phyloP scores from a whole-genome alignment of 2,888 invertebrate species.

The Caenorhabditis japonica region DNA sequence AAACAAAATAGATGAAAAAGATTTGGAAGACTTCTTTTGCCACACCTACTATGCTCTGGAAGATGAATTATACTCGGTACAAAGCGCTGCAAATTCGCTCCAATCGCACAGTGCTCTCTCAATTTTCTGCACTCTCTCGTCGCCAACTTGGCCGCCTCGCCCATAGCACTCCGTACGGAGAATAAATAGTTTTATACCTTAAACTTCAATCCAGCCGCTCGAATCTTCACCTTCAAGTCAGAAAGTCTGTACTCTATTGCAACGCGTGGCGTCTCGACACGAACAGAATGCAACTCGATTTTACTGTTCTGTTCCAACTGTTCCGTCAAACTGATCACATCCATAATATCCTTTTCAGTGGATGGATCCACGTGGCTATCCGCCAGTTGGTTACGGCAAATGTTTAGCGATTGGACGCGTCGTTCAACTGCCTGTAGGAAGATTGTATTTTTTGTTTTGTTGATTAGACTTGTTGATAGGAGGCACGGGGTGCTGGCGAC shows the following conservation, averaged over 20 bases:
- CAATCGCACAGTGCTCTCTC: too few relatives aligned
- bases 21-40: constrained; percentile 64
- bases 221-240: constrained; percentile 66
- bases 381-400: constrained; percentile 41
- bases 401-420: constrained; percentile 37
- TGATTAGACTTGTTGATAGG: too few relatives aligned
- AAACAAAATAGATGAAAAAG: constrained; percentile 69
- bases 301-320: constrained; percentile 65
- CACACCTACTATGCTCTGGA: constrained; percentile 57
- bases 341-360: constrained; percentile 50
- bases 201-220: constrained; percentile 52
- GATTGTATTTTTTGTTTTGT: too few relatives aligned
- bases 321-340: constrained; percentile 61
- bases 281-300: constrained; percentile 70
- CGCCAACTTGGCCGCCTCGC: too few relatives aligned
- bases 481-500: too few relatives aligned
- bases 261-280: constrained; percentile 65
- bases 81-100: background rate
- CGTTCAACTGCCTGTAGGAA: constrained; percentile 39
- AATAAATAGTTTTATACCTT: too few relatives aligned
- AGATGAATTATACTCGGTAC: background rate
- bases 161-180: too few relatives aligned
- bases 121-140: too few relatives aligned
- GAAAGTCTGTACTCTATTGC: constrained; percentile 65
- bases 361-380: constrained; percentile 41